Conservation (phyloP, 1,140 invertebrate species). For the Aphelinus atriplicis region DNA sequence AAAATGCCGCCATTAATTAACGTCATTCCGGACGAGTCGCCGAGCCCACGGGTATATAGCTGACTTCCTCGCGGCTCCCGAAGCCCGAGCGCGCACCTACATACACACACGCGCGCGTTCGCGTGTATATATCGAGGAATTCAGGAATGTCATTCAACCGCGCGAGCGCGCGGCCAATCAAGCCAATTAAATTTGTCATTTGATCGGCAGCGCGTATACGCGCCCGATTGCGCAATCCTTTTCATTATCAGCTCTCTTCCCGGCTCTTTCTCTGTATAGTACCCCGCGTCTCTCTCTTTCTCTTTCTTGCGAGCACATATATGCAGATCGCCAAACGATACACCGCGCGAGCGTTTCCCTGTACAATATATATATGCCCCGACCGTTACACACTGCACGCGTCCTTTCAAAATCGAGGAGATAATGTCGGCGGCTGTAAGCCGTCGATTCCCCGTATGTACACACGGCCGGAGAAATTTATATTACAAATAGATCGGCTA, state of each 20-base stretch:
- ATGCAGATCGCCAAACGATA: conserved; percentile 22
- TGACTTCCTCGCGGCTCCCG: too few relatives aligned
- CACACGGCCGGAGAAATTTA: too few relatives aligned
- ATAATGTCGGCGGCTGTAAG: conserved; percentile 7
- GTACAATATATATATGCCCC: too few relatives aligned
- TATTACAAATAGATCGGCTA: too few relatives aligned
- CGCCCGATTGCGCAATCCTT: conserved; percentile 8
- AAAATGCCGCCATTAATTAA: conserved; percentile 21
- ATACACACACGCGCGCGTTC: too few relatives aligned
- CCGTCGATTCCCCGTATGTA: too few relatives aligned
- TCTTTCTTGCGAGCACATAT: too few relatives aligned
- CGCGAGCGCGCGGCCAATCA: conserved; percentile 4
- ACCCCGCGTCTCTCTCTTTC: too few relatives aligned
- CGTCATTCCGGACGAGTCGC: conserved; percentile 11
- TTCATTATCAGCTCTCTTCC: conserved; percentile 16
- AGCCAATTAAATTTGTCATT: conserved; percentile 42
- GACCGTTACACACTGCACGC: not conserved
- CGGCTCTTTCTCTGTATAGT: too few relatives aligned
- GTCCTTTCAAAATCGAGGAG: conserved; percentile 33
- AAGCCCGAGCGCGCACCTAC: too few relatives aligned
- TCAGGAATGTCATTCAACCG: not conserved
- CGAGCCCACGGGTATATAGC: too few relatives aligned
- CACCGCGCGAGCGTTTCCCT: too few relatives aligned
- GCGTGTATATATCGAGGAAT: not conserved
- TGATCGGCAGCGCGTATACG: conserved; percentile 26